phyloP scores from a whole-genome alignment of 2,113 vertebrate species.

The Alligator sinensis region DNA sequence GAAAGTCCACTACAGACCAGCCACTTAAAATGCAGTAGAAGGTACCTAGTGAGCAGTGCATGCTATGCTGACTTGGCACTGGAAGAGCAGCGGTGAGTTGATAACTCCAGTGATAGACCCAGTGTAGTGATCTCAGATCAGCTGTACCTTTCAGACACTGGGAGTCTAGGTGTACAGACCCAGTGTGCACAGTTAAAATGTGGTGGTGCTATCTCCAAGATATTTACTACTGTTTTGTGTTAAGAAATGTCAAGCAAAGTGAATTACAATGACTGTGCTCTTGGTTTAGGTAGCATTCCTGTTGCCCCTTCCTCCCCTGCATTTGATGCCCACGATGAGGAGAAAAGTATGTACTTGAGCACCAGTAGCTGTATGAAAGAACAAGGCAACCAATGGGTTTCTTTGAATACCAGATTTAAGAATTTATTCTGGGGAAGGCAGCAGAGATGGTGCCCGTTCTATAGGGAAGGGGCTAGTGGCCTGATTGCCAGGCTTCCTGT shows the following conservation, averaged over 20 bases:
- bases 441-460: background rate
- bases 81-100: background rate
- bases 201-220: fast-evolving
- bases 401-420: background rate
- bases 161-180: background rate
- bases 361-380: background rate
- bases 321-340: background rate
- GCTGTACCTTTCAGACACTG: background rate
- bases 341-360: background rate
- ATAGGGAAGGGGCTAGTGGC: background rate
- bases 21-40: no score
- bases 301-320: fast-evolving
- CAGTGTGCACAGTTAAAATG: fast-evolving
- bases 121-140: fast-evolving
- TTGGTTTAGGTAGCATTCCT: background rate
- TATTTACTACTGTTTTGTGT: fast-evolving
- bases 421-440: background rate
- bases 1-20: no score
- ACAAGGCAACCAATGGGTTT: background rate
- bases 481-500: background rate
- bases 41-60: fast-evolving
- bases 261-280: background rate
- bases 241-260: fast-evolving
- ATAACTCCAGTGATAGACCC: no score
- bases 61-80: fast-evolving